phyloP scores from a whole-genome alignment of 2,113 vertebrate genomes.

The Psilopogon haemacephalus region DNA sequence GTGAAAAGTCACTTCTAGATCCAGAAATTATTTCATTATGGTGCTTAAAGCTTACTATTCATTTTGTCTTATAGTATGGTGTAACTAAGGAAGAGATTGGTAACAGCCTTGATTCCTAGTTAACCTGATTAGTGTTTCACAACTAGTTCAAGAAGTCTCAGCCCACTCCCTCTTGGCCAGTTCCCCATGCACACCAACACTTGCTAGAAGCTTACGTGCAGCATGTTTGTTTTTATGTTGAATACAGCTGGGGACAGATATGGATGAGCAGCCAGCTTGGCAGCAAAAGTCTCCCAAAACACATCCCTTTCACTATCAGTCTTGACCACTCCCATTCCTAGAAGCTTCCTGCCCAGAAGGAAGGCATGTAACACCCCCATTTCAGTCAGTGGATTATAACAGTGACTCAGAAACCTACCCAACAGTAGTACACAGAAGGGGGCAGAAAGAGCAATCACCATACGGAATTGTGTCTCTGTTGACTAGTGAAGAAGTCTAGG shows the following conservation, averaged over 20 bases:
- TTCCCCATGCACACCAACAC: background rate
- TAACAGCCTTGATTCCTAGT: background rate
- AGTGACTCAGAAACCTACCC: background rate
- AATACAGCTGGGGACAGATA: background rate
- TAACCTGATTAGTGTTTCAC: background rate
- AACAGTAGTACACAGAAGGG: background rate
- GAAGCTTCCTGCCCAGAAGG: background rate
- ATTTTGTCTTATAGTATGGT: background rate
- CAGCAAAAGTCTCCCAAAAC: background rate
- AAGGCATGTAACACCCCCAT: background rate
- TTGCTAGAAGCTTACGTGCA: background rate
- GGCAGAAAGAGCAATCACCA: background rate
- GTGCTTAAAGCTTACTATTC: background rate
- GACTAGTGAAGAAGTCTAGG: background rate
- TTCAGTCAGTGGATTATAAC: background rate
- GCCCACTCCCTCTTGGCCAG: background rate
- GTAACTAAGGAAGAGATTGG: background rate
- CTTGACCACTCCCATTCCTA: background rate
- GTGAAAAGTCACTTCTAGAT: background rate
- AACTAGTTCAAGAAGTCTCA: background rate
- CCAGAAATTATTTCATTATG: background rate
- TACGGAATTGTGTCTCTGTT: background rate
- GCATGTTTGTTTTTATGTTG: background rate
- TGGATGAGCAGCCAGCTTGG: background rate
- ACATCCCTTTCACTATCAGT: background rate